These are phyloP conservation scores for Sardinella longiceps DNA, from an alignment of 2,797 vertebrate genomes.

Conservation along the genomic window DNA sequence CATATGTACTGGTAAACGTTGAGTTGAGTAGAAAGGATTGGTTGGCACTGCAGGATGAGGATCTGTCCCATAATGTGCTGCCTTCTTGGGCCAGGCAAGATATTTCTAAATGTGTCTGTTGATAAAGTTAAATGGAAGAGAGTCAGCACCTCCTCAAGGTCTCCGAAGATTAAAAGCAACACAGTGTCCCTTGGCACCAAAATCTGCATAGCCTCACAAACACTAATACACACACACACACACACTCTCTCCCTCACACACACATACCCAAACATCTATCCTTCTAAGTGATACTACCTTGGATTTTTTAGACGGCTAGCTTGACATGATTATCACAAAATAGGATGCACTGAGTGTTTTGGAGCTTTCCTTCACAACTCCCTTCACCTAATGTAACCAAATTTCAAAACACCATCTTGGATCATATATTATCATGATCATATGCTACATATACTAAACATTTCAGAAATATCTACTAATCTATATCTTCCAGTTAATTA, in stretches of 20 bases:
- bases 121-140: slow-evolving; percentile 5
- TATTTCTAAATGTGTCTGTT: background rate
- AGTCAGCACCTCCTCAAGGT: slow-evolving; percentile 4
- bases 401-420: too few relatives aligned
- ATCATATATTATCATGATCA: too few relatives aligned
- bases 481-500: background rate
- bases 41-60: background rate
- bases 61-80: background rate
- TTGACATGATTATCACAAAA: too few relatives aligned
- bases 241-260: background rate
- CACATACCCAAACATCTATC: background rate
- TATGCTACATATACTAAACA: too few relatives aligned
- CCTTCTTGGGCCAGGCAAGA: background rate
- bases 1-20: too few relatives aligned
- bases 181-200: background rate
- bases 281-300: too few relatives aligned
- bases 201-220: background rate
- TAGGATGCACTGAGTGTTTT: too few relatives aligned
- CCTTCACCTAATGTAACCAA: too few relatives aligned
- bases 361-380: too few relatives aligned
- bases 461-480: background rate
- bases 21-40: background rate
- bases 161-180: background rate
- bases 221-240: background rate
- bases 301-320: too few relatives aligned